Evolutionary conservation across 2,888 invertebrate genomes (phyloP).

Genomic region (Sialis lutaria): DNA sequence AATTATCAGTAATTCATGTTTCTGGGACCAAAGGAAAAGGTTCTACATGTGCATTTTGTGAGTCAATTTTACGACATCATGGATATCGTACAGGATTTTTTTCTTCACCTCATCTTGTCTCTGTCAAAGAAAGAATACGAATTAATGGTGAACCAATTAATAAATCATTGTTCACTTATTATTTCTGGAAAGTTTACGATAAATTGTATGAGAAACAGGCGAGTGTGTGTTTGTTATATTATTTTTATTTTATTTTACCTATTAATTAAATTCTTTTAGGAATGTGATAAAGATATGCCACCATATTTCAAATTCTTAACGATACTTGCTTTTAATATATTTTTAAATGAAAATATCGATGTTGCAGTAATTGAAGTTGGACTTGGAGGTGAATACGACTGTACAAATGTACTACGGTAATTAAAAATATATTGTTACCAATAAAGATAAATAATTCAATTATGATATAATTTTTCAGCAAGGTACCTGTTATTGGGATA

Average conservation of each 20-base stretch:
- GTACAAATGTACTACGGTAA: conserved; percentile 81
- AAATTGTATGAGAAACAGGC: conserved; percentile 33
- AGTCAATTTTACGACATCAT: conserved; percentile 68
- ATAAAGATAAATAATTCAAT: background rate
- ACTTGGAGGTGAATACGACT: conserved; percentile 87
- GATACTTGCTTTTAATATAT: conserved; percentile 76
- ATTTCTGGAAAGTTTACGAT: conserved; percentile 72
- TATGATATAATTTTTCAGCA: conserved; percentile 27
- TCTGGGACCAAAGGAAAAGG: conserved; percentile 98
- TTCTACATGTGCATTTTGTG: conserved; percentile 85
- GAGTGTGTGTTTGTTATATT: conserved; percentile 4
- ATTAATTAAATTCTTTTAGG: conserved; percentile 22
- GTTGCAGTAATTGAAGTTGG: conserved; percentile 94
- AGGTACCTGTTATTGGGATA: conserved; percentile 75
- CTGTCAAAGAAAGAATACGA: conserved; percentile 79
- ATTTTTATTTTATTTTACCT: background rate
- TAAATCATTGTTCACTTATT: conserved; percentile 49
- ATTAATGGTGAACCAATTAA: conserved; percentile 68
- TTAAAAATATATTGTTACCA: background rate
- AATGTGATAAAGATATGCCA: conserved; percentile 58
- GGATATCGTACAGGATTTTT: conserved; percentile 86
- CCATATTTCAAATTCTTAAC: conserved; percentile 91
- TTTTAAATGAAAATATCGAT: conserved; percentile 70
- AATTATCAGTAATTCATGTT: conserved; percentile 78
- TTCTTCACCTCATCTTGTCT: conserved; percentile 89